Conservation (phyloP, 2,797 vertebrate species). For the Hydrolagus colliei region DNA sequence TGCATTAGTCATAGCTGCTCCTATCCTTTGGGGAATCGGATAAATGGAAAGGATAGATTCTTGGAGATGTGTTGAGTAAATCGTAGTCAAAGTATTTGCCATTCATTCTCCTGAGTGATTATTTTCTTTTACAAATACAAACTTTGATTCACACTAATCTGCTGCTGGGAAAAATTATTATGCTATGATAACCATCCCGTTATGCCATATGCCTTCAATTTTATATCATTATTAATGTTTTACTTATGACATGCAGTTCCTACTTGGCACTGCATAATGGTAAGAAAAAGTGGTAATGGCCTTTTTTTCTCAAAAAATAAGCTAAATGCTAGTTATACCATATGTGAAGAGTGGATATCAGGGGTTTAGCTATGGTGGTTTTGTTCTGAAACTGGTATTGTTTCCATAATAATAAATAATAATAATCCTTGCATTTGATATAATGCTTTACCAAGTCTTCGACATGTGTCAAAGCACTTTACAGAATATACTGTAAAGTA, state of each 20-base stretch:
- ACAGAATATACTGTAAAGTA: too few species aligned
- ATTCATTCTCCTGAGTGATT: background rate
- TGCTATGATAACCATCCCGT: background rate
- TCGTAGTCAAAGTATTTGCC: background rate
- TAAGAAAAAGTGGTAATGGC: background rate
- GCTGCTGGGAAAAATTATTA: background rate
- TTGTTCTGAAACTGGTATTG: background rate
- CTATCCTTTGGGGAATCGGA: background rate
- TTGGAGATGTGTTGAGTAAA: background rate
- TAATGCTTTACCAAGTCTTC: too few species aligned
- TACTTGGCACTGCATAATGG: background rate
- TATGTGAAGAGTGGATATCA: background rate
- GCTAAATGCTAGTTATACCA: background rate
- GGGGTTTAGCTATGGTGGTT: background rate
- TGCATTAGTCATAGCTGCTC: background rate
- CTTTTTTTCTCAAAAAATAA: background rate
- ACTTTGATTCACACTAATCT: background rate
- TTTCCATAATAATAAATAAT: background rate
- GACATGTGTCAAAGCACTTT: too few species aligned
- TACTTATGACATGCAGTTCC: background rate
- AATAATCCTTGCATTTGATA: too few species aligned
- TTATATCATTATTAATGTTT: background rate
- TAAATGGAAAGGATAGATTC: background rate
- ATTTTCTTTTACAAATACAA: background rate
- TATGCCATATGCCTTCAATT: background rate